These are phyloP conservation scores for Eupithecia insigniata DNA, from an alignment of 2,888 invertebrate species.

Conservation along the genomic window DNA sequence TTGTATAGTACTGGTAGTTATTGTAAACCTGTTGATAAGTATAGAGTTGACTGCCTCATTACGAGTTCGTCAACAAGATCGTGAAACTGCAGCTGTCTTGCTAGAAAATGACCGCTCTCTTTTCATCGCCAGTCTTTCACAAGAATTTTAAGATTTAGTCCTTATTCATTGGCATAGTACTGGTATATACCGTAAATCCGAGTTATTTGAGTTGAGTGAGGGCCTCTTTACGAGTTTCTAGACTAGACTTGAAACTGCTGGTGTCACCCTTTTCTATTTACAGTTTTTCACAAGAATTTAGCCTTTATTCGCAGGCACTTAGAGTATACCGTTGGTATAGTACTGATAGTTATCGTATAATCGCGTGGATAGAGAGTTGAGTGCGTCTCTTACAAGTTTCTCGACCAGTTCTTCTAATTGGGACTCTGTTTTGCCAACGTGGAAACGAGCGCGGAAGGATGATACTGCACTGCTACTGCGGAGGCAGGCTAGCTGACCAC, in stretches of 20 bases:
- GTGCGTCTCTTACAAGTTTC: constrained; percentile 95
- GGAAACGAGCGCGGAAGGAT: constrained; percentile 96
- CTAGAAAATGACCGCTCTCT: constrained; percentile 10
- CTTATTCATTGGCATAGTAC: constrained; percentile 85
- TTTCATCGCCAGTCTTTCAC: background rate
- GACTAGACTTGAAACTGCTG: background rate
- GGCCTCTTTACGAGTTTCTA: background rate
- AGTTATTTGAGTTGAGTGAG: background rate
- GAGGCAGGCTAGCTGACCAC: constrained; percentile 98
- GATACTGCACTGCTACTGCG: constrained; percentile 96
- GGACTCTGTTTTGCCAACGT: constrained; percentile 96
- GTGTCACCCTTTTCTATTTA: background rate
- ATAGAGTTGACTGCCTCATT: constrained; percentile 2
- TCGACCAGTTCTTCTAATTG: constrained; percentile 97
- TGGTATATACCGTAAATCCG: background rate
- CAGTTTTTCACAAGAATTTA: constrained; percentile 9
- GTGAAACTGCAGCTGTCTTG: background rate
- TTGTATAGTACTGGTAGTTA: background rate
- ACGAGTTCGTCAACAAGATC: background rate
- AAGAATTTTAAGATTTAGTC: background rate
- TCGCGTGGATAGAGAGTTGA: constrained; percentile 98
- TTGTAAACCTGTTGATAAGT: background rate
- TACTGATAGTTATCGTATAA: constrained; percentile 99
- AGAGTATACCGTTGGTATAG: constrained; percentile 95
- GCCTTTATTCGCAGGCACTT: constrained; percentile 73